Evolutionary conservation across 1,140 invertebrate genomes (phyloP).

Genomic region (Tetramorium alpestre): DNA sequence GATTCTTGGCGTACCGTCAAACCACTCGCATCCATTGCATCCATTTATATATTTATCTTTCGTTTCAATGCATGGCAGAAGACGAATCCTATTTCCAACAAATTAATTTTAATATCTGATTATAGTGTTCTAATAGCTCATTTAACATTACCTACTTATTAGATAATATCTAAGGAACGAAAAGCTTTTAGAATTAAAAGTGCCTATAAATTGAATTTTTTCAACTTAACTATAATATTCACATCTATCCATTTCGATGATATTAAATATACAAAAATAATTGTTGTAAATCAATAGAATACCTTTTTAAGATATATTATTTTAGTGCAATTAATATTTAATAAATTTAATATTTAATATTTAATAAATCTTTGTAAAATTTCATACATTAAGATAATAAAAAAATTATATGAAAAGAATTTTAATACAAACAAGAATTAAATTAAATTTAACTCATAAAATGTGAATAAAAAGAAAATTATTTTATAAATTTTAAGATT

Average conservation of each 20-base stretch:
- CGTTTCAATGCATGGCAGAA: background rate
- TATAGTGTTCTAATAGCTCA: background rate
- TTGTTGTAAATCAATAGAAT: background rate
- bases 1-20: slow-evolving; percentile 44
- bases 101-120: background rate
- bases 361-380: background rate
- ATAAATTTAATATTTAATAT: background rate
- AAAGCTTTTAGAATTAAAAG: background rate
- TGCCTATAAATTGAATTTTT: background rate
- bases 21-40: background rate
- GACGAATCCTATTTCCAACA: background rate
- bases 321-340: background rate
- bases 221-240: background rate
- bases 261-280: background rate
- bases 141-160: background rate
- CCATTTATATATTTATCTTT: background rate
- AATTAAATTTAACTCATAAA: slow-evolving; percentile 15
- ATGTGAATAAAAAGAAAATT: background rate
- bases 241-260: background rate
- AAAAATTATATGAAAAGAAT: background rate
- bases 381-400: background rate
- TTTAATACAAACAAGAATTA: background rate
- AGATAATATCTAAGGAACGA: background rate
- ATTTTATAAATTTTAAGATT: background rate
- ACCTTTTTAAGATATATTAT: background rate